phyloP scores from a whole-genome alignment of 2,797 vertebrate species.

The Spinus pinus region DNA sequence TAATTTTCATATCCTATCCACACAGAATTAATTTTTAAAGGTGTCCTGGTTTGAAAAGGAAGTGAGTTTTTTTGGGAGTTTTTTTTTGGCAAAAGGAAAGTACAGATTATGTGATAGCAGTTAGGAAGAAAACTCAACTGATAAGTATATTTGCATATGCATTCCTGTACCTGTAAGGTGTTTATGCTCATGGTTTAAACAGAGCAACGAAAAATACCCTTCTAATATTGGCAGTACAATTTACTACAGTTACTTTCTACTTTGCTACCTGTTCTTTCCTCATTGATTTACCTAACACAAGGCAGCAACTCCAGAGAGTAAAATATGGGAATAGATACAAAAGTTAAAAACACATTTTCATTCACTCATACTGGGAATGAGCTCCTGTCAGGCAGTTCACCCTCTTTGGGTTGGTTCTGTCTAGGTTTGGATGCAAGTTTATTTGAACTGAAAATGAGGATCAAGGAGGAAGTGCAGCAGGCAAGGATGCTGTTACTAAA shows the following conservation, averaged over 20 bases:
- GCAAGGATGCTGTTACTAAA: neutral
- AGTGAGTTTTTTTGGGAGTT: too few species aligned
- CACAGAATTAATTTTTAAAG: neutral
- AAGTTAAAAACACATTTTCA: neutral
- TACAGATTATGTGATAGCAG: neutral
- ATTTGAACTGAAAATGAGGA: neutral
- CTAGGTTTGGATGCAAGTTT: neutral
- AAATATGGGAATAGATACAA: neutral
- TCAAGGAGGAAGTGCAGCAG: neutral
- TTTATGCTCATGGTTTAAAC: neutral
- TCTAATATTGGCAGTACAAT: neutral
- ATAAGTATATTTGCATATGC: accelerated
- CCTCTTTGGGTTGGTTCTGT: accelerated
- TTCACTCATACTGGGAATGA: neutral
- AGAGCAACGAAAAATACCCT: neutral
- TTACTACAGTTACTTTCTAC: neutral
- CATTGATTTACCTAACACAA: neutral
- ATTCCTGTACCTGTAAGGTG: neutral
- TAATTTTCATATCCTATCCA: accelerated
- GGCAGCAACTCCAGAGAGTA: neutral
- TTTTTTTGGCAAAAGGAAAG: neutral
- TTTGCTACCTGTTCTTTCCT: neutral
- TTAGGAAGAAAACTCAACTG: neutral
- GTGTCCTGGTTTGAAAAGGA: too few species aligned
- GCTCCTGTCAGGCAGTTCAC: neutral